A percentile compares a stretch with the other conserved stretches of the same genome.
Conservation (phyloP, 2,113 vertebrate species). For the Anarrhichthys ocellatus region DNA sequence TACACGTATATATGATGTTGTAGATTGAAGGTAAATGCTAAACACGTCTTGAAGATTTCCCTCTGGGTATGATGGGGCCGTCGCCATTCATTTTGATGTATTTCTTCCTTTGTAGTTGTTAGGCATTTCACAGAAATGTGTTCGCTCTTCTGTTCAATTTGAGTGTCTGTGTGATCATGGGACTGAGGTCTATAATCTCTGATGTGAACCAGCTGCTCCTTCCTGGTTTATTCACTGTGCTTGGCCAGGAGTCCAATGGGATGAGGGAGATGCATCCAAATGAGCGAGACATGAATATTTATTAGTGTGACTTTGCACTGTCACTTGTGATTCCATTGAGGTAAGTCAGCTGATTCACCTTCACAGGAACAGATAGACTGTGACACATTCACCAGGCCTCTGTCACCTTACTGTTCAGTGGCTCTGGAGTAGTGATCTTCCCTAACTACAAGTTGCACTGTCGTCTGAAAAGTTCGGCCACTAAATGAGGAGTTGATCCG, state of each 20-base stretch:
- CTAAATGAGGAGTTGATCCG: constrained; percentile 36
- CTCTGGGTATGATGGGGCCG: background rate
- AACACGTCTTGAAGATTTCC: constrained; percentile 3
- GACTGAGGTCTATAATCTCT: background rate
- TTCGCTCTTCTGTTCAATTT: background rate
- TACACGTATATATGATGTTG: background rate
- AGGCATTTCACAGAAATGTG: background rate
- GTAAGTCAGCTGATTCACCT: constrained; percentile 28
- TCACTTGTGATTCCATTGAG: constrained; percentile 26
- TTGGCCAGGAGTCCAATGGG: constrained; percentile 9
- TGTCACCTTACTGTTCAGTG: constrained; percentile 19
- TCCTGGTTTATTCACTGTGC: constrained; percentile 9
- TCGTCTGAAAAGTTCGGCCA: constrained; percentile 50
- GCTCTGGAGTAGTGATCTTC: constrained; percentile 39
- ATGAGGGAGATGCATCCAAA: constrained; percentile 32
- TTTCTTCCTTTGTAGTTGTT: constrained; percentile 6
- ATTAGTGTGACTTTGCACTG: constrained; percentile 43
- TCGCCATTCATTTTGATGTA: background rate
- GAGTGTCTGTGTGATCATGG: background rate
- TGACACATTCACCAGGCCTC: constrained; percentile 16
- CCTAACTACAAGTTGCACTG: constrained; percentile 32
- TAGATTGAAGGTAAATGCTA: background rate
- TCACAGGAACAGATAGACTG: constrained; percentile 17
- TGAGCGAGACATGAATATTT: constrained; percentile 49
- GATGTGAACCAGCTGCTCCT: constrained; percentile 20